A percentile compares a stretch with the other conserved stretches of the same genome.
phyloP scores from a whole-genome alignment of 2,888 invertebrate genomes.

The Blomia tropicalis region DNA sequence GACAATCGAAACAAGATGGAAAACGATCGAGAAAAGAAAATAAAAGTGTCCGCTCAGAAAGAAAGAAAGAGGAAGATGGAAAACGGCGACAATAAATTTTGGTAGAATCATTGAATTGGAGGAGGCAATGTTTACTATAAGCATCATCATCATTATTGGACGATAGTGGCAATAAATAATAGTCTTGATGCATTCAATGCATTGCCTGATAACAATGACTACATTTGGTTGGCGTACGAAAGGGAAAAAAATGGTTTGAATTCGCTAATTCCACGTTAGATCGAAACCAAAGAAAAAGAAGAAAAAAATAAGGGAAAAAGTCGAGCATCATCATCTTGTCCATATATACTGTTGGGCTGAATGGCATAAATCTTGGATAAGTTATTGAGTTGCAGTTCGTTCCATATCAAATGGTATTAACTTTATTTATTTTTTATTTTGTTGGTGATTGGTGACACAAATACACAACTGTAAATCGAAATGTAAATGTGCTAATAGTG shows the following conservation, averaged over 20 bases:
- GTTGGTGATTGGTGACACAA: not conserved
- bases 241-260: not conserved
- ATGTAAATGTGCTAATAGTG: not conserved
- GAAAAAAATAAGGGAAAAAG: too few relatives aligned
- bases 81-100: not conserved
- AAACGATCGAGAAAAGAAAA: not conserved
- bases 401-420: too few relatives aligned
- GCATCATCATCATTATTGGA: slow-evolving; percentile 5
- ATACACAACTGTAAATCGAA: not conserved
- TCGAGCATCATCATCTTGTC: too few relatives aligned
- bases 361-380: slow-evolving; percentile 2
- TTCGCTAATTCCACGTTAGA: not conserved
- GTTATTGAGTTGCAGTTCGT: not conserved
- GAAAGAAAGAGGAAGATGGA: not conserved
- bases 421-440: too few relatives aligned
- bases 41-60: not conserved
- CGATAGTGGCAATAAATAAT: slow-evolving; percentile 10
- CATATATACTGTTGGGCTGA: not conserved
- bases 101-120: too few relatives aligned
- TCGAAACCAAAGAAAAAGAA: too few relatives aligned
- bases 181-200: slow-evolving; percentile 4
- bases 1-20: not conserved
- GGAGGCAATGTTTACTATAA: too few relatives aligned
- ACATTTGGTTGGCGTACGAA: not conserved
- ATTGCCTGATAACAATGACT: slow-evolving; percentile 7